Evolutionary conservation across 1,140 invertebrate genomes (phyloP).

Genomic region (Scaptomyza montana): DNA sequence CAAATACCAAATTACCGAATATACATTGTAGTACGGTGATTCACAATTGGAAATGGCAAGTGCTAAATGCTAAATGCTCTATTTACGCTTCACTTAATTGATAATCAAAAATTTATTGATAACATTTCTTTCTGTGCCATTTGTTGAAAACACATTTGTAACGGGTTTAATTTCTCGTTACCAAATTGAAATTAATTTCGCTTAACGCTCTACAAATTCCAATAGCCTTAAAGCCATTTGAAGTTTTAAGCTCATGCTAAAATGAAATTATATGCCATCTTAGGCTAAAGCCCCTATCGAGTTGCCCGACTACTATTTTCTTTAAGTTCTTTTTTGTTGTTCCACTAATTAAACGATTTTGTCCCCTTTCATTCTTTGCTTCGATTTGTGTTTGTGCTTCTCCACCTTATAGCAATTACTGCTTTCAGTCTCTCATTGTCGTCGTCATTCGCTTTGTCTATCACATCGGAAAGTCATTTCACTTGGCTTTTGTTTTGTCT

Average conservation of each 20-base stretch:
- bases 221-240: neutral
- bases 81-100: constrained; percentile 68
- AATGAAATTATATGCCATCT: neutral
- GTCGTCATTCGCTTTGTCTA: constrained; percentile 23
- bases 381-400: neutral
- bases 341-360: constrained; percentile 57
- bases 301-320: neutral
- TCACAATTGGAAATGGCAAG: constrained; percentile 13
- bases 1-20: constrained; percentile 1
- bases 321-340: constrained; percentile 20
- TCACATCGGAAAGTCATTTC: constrained; percentile 51
- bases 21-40: constrained; percentile 1
- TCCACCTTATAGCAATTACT: neutral
- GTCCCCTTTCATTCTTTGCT: neutral
- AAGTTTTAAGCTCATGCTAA: neutral
- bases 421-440: constrained; percentile 6
- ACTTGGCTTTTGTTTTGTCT: constrained; percentile 20
- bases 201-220: neutral
- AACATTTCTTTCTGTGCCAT: constrained; percentile 45
- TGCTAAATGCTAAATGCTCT: constrained; percentile 31
- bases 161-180: constrained; percentile 4
- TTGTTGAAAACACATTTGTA: constrained; percentile 32
- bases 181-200: constrained; percentile 21
- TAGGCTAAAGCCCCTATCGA: constrained; percentile 1
- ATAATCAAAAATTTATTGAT: constrained; percentile 70